These are phyloP conservation scores for Leptogaster cylindrica DNA, from an alignment of 2,888 invertebrate species.

Conservation along the genomic window DNA sequence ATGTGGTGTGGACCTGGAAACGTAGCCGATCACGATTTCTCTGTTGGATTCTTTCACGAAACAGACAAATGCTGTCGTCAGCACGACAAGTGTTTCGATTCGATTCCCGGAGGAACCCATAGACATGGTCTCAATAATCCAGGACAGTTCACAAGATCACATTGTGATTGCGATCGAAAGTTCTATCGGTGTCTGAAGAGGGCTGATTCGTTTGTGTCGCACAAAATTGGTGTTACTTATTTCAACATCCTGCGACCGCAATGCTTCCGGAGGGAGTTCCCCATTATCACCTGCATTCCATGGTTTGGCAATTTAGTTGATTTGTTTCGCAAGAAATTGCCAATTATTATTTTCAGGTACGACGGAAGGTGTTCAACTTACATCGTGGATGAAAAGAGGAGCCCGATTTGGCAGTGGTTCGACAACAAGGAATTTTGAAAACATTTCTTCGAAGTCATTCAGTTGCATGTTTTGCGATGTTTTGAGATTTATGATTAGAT, in stretches of 20 bases:
- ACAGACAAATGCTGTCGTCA: constrained; percentile 74
- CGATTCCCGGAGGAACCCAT: constrained; percentile 65
- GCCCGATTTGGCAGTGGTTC: constrained; percentile 69
- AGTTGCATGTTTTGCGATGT: too few species aligned
- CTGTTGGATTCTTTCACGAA: constrained; percentile 69
- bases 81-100: constrained; percentile 73
- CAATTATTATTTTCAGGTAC: constrained; percentile 45
- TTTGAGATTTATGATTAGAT: too few species aligned
- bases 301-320: constrained; percentile 43
- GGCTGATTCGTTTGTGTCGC: constrained; percentile 65
- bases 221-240: constrained; percentile 72
- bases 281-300: constrained; percentile 56
- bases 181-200: constrained; percentile 73
- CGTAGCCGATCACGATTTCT: constrained; percentile 65
- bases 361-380: constrained; percentile 65
- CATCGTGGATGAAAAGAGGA: constrained; percentile 63
- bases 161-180: constrained; percentile 72
- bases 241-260: constrained; percentile 76
- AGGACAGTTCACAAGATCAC: constrained; percentile 72
- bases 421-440: constrained; percentile 66
- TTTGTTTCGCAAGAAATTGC: background rate
- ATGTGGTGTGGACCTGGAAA: constrained; percentile 78
- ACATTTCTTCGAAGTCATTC: too few species aligned
- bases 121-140: constrained; percentile 70
- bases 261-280: constrained; percentile 71